phyloP scores from a whole-genome alignment of 2,113 vertebrate genomes.

The Myotis yumanensis region DNA sequence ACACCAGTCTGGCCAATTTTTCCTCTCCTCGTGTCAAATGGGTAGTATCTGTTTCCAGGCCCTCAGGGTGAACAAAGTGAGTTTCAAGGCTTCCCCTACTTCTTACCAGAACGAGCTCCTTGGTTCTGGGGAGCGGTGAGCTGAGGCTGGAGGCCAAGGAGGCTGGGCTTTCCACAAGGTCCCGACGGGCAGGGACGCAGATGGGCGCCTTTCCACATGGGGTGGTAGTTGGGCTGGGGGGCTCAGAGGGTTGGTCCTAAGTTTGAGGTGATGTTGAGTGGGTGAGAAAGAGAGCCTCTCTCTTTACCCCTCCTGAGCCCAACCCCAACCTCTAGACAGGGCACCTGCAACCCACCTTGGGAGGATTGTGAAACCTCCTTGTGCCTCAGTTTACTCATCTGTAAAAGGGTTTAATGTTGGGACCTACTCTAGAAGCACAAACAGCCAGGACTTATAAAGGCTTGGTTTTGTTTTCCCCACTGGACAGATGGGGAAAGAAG shows the following conservation, averaged over 20 bases:
- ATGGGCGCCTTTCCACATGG: conserved; percentile 82
- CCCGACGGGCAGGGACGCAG: conserved; percentile 75
- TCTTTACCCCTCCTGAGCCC: fast-evolving
- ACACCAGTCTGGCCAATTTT: background rate
- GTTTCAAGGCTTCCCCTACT: background rate
- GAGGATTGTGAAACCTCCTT: background rate
- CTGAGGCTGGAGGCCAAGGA: conserved; percentile 86
- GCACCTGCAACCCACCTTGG: background rate
- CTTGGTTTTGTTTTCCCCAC: background rate
- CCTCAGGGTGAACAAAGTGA: background rate
- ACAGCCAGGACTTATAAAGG: fast-evolving
- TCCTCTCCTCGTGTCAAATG: fast-evolving
- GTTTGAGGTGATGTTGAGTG: background rate
- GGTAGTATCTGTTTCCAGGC: background rate
- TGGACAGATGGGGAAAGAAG: background rate
- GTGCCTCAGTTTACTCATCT: background rate
- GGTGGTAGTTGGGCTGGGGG: conserved; percentile 81
- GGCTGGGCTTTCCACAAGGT: conserved; percentile 85
- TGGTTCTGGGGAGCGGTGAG: conserved; percentile 82
- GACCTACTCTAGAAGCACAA: background rate
- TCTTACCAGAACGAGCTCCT: conserved; percentile 87
- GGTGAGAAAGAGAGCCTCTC: fast-evolving
- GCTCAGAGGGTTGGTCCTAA: conserved; percentile 90
- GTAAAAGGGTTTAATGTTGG: background rate
- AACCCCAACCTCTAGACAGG: background rate